Conservation (phyloP, 2,888 invertebrate species). For the Carcina quercana region DNA sequence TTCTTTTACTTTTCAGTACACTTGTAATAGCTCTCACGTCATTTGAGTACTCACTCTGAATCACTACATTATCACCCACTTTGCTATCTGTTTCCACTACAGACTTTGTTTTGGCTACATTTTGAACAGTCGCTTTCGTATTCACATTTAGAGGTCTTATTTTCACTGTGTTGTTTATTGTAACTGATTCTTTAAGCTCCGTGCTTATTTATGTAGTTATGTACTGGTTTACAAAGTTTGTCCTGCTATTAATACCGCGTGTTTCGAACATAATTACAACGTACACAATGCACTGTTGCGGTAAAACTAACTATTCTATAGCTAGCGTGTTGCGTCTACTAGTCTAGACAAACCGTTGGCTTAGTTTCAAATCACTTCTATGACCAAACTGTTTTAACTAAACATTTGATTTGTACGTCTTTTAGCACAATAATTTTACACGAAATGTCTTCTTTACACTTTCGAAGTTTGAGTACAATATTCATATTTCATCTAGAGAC, state of each 20-base stretch:
- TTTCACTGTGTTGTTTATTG: slow-evolving; percentile 22
- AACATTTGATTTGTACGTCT: slow-evolving; percentile 24
- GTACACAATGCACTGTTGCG: slow-evolving; percentile 35
- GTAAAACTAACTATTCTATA: slow-evolving; percentile 33
- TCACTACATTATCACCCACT: slow-evolving; percentile 12
- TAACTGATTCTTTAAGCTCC: slow-evolving; percentile 33
- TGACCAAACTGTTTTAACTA: slow-evolving; percentile 27
- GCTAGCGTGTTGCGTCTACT: slow-evolving; percentile 31
- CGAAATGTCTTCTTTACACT: no score
- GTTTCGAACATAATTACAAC: slow-evolving; percentile 16
- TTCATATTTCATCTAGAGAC: no score
- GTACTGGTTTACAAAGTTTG: background rate
- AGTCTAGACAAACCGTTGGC: slow-evolving; percentile 49
- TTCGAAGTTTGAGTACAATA: no score
- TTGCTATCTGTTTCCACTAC: background rate
- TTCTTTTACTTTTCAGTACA: slow-evolving; percentile 42
- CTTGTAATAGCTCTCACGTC: slow-evolving; percentile 50
- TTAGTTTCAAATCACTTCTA: slow-evolving; percentile 45
- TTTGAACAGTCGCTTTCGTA: slow-evolving; percentile 33
- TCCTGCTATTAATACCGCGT: background rate
- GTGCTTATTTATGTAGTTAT: slow-evolving; percentile 29
- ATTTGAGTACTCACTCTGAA: slow-evolving; percentile 23
- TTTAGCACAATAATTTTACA: no score
- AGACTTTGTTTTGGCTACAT: slow-evolving; percentile 28
- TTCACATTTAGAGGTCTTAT: slow-evolving; percentile 28